Conservation (phyloP, 2,888 invertebrate species). For the Volucella inanis region DNA sequence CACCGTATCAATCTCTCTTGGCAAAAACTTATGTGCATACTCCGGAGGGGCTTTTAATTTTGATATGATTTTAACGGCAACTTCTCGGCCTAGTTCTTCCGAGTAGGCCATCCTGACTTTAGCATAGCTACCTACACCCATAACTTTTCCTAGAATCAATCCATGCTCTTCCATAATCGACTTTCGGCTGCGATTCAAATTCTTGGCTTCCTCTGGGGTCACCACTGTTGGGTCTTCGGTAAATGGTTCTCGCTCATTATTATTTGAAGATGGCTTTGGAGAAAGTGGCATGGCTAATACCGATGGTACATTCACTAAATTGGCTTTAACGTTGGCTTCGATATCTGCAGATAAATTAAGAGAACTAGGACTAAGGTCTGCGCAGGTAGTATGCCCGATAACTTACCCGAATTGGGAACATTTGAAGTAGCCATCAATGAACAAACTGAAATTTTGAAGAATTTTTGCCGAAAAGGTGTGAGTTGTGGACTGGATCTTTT, state of each 20-base stretch:
- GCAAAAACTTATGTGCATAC: constrained; percentile 91
- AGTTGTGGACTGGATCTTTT: constrained; percentile 12
- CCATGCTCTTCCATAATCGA: constrained; percentile 92
- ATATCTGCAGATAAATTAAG: too few species aligned
- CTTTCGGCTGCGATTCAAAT: constrained; percentile 77
- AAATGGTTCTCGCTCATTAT: constrained; percentile 5
- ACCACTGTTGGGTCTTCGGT: constrained; percentile 19
- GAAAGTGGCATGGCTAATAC: too few species aligned
- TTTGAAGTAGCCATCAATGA: constrained; percentile 38
- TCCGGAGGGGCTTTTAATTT: constrained; percentile 92
- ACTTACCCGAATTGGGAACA: constrained; percentile 7
- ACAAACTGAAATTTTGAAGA: constrained; percentile 50
- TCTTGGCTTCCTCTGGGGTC: not conserved
- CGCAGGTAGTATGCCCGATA: too few species aligned
- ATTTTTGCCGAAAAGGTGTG: constrained; percentile 42
- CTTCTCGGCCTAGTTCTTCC: constrained; percentile 88
- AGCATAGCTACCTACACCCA: constrained; percentile 92
- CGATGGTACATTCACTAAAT: too few species aligned
- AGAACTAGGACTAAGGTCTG: too few species aligned
- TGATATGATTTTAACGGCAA: constrained; percentile 92
- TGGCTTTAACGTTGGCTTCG: too few species aligned
- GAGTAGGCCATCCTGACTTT: constrained; percentile 91
- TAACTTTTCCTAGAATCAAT: constrained; percentile 89
- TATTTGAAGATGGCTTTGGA: not conserved
- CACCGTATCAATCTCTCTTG: constrained; percentile 92